Percentiles rank a stretch among this genome's conserved stretches.
phyloP scores from a whole-genome alignment of 2,797 vertebrate species.

The Agapornis canus region DNA sequence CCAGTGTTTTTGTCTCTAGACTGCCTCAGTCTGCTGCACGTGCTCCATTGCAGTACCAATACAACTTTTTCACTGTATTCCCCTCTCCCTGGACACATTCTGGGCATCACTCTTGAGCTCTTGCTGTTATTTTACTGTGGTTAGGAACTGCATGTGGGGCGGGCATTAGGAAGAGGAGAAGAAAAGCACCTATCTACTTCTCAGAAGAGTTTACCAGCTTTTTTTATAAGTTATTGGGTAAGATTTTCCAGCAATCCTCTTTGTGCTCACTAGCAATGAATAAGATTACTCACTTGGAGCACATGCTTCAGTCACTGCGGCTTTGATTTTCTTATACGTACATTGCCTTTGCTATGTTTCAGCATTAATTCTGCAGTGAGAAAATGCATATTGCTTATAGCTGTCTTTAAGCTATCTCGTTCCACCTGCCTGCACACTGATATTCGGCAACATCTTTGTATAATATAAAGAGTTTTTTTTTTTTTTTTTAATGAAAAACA shows the following conservation, averaged over 20 bases:
- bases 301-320: not conserved
- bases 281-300: not conserved
- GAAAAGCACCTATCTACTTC: not conserved
- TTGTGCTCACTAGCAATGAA: not conserved
- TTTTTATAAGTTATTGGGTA: not conserved
- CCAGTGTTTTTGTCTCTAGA: not conserved
- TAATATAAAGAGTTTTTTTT: not conserved
- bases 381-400: not conserved
- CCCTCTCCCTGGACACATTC: not conserved
- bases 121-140: not conserved
- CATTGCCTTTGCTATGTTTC: not conserved
- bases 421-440: not conserved
- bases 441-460: not conserved
- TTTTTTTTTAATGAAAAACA: not conserved
- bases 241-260: not conserved
- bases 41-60: accelerated
- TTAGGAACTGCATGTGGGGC: not conserved
- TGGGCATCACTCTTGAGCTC: not conserved
- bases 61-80: not conserved
- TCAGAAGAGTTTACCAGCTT: not conserved
- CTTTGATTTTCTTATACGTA: not conserved
- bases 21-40: accelerated
- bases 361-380: not conserved
- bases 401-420: not conserved
- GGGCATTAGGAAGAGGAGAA: not conserved